Evolutionary conservation across 37 sponge, comb jelly and placozoan species (phyloP).

Genomic region (Tethya wilhelma): DNA sequence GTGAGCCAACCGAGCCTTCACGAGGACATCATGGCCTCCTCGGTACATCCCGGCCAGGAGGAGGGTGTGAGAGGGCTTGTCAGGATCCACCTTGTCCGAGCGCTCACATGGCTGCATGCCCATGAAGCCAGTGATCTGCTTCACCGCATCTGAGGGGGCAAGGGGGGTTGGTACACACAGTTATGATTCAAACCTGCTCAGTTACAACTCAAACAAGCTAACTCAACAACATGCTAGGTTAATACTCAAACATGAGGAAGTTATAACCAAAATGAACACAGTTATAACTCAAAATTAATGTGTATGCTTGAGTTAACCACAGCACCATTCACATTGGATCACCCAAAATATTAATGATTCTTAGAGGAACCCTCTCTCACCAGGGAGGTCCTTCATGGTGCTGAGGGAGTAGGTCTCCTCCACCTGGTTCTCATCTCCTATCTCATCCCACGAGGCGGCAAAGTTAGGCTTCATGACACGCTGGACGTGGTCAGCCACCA

Average conservation of each 20-base stretch:
- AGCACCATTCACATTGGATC: no score
- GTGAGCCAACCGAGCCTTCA: conserved; percentile 74
- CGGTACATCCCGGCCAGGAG: conserved; percentile 93
- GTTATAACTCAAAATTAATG: neutral
- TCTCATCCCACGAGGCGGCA: conserved; percentile 94
- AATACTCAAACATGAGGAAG: no score
- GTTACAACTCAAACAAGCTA: neutral
- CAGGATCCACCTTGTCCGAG: conserved; percentile 80
- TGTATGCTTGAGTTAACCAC: no score
- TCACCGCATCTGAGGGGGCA: conserved; percentile 85
- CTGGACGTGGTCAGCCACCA: conserved; percentile 92
- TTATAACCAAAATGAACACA: neutral
- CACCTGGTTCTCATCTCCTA: conserved; percentile 91
- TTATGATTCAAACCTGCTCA: no score
- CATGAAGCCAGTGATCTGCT: conserved; percentile 89
- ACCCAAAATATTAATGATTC: no score
- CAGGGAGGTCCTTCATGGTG: conserved; percentile 84
- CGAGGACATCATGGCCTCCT: conserved; percentile 88
- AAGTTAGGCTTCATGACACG: conserved; percentile 94
- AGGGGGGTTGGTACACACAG: no score
- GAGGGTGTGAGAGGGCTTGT: conserved; percentile 87
- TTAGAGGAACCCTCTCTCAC: conserved; percentile 31
- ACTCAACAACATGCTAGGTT: no score
- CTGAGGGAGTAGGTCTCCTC: conserved; percentile 91
- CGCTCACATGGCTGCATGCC: conserved; percentile 99